phyloP scores from a whole-genome alignment of 1,140 invertebrate species.

The Listronotus oregonensis region DNA sequence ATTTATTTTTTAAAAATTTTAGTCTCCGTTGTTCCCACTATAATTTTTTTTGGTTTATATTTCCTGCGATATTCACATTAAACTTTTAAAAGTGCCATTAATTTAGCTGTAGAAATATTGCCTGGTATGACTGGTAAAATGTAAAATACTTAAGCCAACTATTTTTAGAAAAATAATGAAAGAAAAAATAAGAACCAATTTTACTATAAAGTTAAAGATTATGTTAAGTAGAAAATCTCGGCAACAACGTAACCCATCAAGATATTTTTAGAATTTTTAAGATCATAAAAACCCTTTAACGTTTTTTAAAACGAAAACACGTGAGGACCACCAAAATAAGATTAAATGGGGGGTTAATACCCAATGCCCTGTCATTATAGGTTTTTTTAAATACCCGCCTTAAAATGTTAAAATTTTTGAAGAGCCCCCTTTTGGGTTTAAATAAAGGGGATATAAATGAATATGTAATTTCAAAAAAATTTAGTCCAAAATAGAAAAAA shows the following conservation, averaged over 20 bases:
- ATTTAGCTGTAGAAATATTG: too few species aligned
- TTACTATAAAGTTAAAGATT: too few species aligned
- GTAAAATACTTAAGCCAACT: too few species aligned
- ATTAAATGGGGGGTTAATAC: constrained; percentile 8
- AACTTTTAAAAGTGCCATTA: too few species aligned
- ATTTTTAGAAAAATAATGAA: neutral
- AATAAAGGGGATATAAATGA: too few species aligned
- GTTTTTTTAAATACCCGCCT: constrained; percentile 6
- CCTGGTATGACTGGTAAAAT: neutral
- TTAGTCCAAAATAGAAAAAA: too few species aligned
- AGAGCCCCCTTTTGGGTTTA: neutral
- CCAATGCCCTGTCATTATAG: constrained; percentile 17
- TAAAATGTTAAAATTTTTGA: constrained; percentile 8
- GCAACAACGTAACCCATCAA: neutral
- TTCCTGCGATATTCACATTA: too few species aligned
- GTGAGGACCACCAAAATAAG: constrained; percentile 21
- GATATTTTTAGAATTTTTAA: constrained; percentile 7
- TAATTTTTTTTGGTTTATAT: too few species aligned
- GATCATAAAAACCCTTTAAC: neutral
- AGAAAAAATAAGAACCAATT: neutral
- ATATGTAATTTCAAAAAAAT: too few species aligned
- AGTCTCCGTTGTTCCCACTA: too few species aligned
- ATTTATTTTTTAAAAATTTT: too few species aligned
- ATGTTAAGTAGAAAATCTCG: neutral
- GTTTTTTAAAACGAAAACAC: constrained; percentile 1